Evolutionary conservation across 2,113 vertebrate species (phyloP).

Genomic region (Ovis aries): DNA sequence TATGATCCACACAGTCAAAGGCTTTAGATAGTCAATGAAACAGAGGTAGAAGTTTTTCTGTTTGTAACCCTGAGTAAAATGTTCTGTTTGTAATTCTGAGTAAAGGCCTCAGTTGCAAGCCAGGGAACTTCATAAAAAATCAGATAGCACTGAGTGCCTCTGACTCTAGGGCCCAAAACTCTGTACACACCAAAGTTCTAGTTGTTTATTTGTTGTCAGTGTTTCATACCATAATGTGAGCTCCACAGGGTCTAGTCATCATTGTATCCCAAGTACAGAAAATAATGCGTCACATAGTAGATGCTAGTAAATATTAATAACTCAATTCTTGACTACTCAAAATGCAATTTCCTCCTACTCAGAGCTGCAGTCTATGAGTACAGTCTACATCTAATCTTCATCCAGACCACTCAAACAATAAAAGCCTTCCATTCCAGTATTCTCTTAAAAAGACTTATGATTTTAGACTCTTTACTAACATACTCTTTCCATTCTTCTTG

Average conservation of each 20-base stretch:
- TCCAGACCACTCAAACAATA: background rate
- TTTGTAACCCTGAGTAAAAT: background rate
- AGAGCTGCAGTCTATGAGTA: background rate
- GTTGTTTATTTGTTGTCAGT: background rate
- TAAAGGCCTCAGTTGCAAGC: background rate
- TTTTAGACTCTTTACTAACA: background rate
- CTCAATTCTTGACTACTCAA: background rate
- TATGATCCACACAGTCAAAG: background rate
- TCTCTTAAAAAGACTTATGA: background rate
- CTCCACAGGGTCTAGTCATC: background rate
- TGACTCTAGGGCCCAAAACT: background rate
- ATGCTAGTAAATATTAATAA: background rate
- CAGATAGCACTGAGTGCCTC: background rate
- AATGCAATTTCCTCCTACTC: background rate
- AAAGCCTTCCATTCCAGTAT: background rate
- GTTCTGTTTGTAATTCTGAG: background rate
- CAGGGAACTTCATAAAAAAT: background rate
- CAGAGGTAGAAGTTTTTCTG: background rate
- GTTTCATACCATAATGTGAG: background rate
- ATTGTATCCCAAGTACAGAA: background rate
- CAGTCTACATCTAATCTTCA: background rate
- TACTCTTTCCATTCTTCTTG: background rate
- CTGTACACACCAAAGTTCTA: background rate
- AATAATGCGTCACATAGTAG: background rate
- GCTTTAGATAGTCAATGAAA: background rate